phyloP scores from a whole-genome alignment of 2,113 vertebrate species.

The Corythaeola cristata region DNA sequence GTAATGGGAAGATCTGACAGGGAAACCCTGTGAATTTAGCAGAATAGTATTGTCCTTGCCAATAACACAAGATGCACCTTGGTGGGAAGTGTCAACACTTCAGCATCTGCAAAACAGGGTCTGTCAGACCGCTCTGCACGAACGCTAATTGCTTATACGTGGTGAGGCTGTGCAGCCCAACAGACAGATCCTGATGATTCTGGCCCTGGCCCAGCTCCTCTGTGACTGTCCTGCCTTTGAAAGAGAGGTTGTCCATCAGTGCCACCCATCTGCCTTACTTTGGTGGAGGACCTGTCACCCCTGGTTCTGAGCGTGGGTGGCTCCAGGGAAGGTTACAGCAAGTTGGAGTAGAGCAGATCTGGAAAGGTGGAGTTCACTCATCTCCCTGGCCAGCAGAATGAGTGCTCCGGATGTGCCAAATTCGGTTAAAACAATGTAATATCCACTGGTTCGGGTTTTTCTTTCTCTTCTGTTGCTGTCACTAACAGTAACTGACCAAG shows the following conservation, averaged over 20 bases:
- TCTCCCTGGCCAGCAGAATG: not conserved
- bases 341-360: not conserved
- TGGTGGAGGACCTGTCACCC: not conserved
- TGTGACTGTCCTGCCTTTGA: not conserved
- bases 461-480: not conserved
- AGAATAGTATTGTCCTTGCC: not conserved
- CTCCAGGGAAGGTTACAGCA: not conserved
- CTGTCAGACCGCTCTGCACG: not conserved
- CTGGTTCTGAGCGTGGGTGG: not conserved
- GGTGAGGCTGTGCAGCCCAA: not conserved
- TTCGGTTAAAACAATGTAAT: not conserved
- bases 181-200: not conserved
- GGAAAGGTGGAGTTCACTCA: not conserved
- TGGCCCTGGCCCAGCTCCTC: not conserved
- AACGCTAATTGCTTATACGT: accelerated
- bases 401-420: not conserved
- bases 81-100: not conserved
- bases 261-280: not conserved
- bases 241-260: not conserved
- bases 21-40: not conserved
- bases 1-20: not conserved
- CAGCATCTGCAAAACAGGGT: not conserved
- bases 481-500: not conserved
- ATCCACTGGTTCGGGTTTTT: not conserved
- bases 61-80: not conserved